Percentiles rank a stretch among this genome's conserved stretches.
Evolutionary conservation across 2,888 invertebrate species (phyloP).

Genomic region (Parnassius smintheus): DNA sequence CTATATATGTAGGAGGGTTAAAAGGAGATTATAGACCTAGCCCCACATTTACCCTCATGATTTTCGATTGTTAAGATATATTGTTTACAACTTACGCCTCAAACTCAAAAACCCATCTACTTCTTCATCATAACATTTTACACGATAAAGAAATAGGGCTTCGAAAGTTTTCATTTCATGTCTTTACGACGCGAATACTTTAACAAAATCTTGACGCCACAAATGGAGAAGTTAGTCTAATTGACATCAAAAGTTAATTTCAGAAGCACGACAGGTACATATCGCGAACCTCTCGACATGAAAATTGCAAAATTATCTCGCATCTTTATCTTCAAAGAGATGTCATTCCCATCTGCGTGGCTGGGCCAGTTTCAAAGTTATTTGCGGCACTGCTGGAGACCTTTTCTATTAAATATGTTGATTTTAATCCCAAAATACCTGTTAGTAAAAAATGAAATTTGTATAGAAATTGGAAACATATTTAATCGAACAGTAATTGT

Average conservation of each 20-base stretch:
- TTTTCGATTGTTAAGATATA: slow-evolving; percentile 41
- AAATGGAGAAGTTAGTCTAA: slow-evolving; percentile 54
- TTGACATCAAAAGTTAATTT: slow-evolving; percentile 71
- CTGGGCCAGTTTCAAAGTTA: slow-evolving; percentile 72
- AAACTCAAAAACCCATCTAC: slow-evolving; percentile 8
- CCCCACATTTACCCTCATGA: slow-evolving; percentile 46
- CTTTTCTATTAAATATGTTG: slow-evolving; percentile 63
- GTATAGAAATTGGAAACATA: background rate
- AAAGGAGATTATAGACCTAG: slow-evolving; percentile 52
- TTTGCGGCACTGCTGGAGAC: slow-evolving; percentile 65
- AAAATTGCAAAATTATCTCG: slow-evolving; percentile 78
- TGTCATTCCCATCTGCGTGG: slow-evolving; percentile 72
- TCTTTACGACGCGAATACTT: background rate
- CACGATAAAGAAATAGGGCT: background rate
- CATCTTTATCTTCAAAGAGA: slow-evolving; percentile 80
- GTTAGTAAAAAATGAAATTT: slow-evolving; percentile 30
- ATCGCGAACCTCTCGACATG: slow-evolving; percentile 64
- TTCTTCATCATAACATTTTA: background rate
- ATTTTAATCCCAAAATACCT: slow-evolving; percentile 63
- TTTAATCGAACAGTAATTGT: too few relatives aligned
- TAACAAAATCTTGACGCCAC: slow-evolving; percentile 46
- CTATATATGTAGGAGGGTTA: slow-evolving; percentile 38
- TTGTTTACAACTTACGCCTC: slow-evolving; percentile 24
- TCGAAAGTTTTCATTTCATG: background rate
- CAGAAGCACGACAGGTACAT: slow-evolving; percentile 66